Evolutionary conservation across 2,113 vertebrate species (phyloP).

Genomic region (Tachysurus vachellii): DNA sequence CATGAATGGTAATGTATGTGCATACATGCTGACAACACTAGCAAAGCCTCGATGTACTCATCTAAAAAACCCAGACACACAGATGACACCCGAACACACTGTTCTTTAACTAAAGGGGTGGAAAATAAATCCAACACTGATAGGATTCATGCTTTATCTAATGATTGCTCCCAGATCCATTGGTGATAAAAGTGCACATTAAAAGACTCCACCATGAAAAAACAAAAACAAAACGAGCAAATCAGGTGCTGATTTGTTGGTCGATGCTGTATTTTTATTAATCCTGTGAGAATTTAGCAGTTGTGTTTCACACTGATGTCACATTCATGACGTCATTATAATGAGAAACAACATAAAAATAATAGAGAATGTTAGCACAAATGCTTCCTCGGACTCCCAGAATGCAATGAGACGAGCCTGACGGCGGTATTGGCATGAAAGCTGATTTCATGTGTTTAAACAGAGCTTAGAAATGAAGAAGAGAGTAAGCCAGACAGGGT

Average conservation of each 20-base stretch:
- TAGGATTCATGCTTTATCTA: not conserved
- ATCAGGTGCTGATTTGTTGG: not conserved
- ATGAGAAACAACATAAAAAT: not conserved
- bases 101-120: not conserved
- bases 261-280: not conserved
- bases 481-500: not conserved
- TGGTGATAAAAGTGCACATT: not conserved
- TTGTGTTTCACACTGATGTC: not conserved
- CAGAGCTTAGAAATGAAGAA: not conserved
- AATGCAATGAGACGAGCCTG: not conserved
- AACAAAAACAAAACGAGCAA: not conserved
- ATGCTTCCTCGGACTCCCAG: not conserved
- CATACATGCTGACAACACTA: not conserved
- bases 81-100: not conserved
- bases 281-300: not conserved
- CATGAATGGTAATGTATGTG: not conserved
- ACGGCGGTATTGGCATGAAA: not conserved
- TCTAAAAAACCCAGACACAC: not conserved
- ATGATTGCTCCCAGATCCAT: constrained; percentile 1
- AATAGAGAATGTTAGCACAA: not conserved
- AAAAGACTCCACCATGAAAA: not conserved
- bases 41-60: not conserved
- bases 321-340: not conserved
- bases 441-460: not conserved
- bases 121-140: not conserved